These are phyloP conservation scores for Hydrozoanthus gracilis DNA, from an alignment of 92 coral and sea anemone species.

Conservation along the genomic window DNA sequence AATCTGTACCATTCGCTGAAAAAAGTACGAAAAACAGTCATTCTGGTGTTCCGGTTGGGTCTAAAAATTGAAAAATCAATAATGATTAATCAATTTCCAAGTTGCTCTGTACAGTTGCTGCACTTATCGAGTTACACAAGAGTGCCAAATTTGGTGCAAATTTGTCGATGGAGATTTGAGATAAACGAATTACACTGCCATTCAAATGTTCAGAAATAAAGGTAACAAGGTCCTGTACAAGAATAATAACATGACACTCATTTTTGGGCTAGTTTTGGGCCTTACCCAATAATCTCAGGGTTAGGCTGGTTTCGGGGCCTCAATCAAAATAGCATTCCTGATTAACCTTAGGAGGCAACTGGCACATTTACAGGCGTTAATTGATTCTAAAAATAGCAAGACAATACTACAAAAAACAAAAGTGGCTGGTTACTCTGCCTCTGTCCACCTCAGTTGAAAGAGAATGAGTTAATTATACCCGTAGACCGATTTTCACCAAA, in stretches of 20 bases:
- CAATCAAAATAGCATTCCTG: not conserved
- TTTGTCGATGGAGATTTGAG: not conserved
- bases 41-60: not conserved
- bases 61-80: not conserved
- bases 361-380: not conserved
- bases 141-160: not conserved
- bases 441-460: too few relatives aligned
- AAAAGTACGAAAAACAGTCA: slow-evolving; percentile 3
- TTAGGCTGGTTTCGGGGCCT: not conserved
- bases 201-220: not conserved
- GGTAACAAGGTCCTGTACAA: not conserved
- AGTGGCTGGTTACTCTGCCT: not conserved
- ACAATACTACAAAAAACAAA: not conserved
- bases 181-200: not conserved
- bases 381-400: not conserved
- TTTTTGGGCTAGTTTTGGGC: not conserved
- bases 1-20: not conserved
- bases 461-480: too few relatives aligned
- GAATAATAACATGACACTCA: not conserved
- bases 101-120: not conserved
- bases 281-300: not conserved
- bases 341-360: not conserved
- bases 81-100: not conserved
- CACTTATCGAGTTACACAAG: slow-evolving; percentile 9
- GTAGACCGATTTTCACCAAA: too few relatives aligned